phyloP scores from a whole-genome alignment of 37 sponge, comb jelly and placozoan species.

The Petrosia ficiformis region DNA sequence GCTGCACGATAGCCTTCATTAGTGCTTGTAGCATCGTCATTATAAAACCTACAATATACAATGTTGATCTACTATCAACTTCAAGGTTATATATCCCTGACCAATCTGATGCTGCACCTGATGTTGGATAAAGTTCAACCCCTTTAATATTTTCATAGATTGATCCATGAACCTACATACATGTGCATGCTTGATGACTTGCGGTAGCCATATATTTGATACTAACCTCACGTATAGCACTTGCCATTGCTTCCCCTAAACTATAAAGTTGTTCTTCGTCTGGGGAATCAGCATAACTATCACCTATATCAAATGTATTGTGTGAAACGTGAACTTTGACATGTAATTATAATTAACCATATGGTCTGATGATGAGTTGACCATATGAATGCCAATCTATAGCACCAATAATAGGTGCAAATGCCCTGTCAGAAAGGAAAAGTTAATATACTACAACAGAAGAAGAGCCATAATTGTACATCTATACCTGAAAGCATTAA shows the following conservation, averaged over 20 bases:
- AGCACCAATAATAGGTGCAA: constrained; percentile 56
- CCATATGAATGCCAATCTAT: constrained; percentile 77
- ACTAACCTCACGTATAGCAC: neutral
- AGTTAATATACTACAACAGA: neutral
- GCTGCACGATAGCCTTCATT: constrained; percentile 51
- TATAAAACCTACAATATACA: constrained; percentile 49
- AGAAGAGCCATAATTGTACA: neutral
- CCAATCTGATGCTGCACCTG: constrained; percentile 64
- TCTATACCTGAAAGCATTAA: constrained; percentile 50
- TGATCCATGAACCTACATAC: neutral
- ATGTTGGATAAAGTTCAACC: constrained; percentile 25
- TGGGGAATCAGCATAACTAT: constrained; percentile 37
- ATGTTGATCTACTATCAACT: no score
- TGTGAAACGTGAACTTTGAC: neutral
- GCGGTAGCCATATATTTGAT: no score
- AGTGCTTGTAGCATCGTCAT: constrained; percentile 33
- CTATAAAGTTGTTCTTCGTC: constrained; percentile 53
- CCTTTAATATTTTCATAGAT: neutral
- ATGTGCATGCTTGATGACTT: no score
- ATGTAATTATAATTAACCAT: constrained; percentile 16
- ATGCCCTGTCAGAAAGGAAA: constrained; percentile 9
- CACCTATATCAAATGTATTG: constrained; percentile 25
- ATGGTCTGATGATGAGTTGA: constrained; percentile 60
- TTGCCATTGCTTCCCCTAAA: constrained; percentile 26
- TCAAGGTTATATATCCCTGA: neutral